Conservation (phyloP, 1,140 invertebrate genomes). For the Neodiprion virginianus region DNA sequence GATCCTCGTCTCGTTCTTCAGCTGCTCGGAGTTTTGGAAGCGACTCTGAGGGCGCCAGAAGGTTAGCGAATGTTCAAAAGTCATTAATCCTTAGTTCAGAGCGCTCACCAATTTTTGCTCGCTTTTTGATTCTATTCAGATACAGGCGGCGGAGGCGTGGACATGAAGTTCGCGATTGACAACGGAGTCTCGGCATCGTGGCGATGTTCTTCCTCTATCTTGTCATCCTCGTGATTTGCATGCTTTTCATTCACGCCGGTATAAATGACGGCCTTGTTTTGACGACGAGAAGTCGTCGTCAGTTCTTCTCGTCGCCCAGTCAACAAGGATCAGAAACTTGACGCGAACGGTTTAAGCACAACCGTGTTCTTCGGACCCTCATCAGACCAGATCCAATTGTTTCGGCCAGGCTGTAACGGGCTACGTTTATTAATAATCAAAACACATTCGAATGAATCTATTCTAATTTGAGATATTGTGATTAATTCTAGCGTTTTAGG, state of each 20-base stretch:
- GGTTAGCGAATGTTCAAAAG: not conserved
- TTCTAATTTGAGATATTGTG: no score
- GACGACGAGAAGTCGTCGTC: constrained; percentile 29
- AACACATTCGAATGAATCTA: no score
- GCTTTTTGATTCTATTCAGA: constrained; percentile 28
- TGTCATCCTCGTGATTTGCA: constrained; percentile 63
- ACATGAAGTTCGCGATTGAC: constrained; percentile 61
- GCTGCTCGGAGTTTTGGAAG: not conserved
- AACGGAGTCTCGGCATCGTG: constrained; percentile 64
- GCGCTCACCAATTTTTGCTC: not conserved
- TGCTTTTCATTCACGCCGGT: constrained; percentile 65
- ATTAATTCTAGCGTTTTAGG: no score
- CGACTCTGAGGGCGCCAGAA: constrained; percentile 1
- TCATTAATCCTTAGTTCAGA: not conserved
- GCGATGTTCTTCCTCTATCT: constrained; percentile 66
- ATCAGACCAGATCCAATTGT: no score
- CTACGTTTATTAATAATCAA: no score
- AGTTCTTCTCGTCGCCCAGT: not conserved
- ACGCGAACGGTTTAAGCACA: no score
- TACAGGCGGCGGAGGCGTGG: constrained; percentile 46
- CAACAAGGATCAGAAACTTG: no score
- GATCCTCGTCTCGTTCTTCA: not conserved
- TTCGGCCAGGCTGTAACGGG: no score
- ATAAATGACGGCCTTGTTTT: constrained; percentile 62
- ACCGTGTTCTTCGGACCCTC: no score